Conservation (phyloP, 2,888 invertebrate species). For the Dasysyrphus albostriatus region DNA sequence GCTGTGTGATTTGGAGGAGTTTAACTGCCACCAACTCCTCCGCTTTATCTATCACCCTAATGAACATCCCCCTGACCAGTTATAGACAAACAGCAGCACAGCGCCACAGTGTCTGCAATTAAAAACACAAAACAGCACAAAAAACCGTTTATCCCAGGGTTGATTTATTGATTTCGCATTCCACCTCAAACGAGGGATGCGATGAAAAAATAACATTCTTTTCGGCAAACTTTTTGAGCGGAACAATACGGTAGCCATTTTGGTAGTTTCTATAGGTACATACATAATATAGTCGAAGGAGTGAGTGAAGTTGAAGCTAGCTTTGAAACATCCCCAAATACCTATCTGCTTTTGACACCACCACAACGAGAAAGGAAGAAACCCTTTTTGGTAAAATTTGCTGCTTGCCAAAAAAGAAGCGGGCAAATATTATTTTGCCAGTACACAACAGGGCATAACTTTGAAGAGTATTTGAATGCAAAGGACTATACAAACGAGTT, state of each 20-base stretch:
- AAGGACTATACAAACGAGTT: slow-evolving; percentile 18
- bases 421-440: slow-evolving; percentile 33
- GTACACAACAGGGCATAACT: neutral
- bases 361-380: slow-evolving; percentile 7
- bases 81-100: slow-evolving; percentile 38
- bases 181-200: slow-evolving; percentile 31
- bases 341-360: slow-evolving; percentile 63
- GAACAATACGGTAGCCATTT: slow-evolving; percentile 63
- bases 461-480: slow-evolving; percentile 38
- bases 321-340: slow-evolving; percentile 37
- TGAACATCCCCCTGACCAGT: slow-evolving; percentile 49
- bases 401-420: slow-evolving; percentile 52
- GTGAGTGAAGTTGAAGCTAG: neutral
- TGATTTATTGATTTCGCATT: slow-evolving; percentile 74
- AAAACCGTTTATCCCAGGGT: slow-evolving; percentile 63
- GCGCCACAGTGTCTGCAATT: slow-evolving; percentile 62
- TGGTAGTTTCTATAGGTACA: slow-evolving; percentile 19
- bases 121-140: slow-evolving; percentile 57
- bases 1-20: slow-evolving; percentile 48
- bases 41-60: slow-evolving; percentile 50
- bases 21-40: slow-evolving; percentile 21
- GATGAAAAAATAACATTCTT: slow-evolving; percentile 48
- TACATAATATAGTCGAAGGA: neutral
- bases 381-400: slow-evolving; percentile 37
- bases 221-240: slow-evolving; percentile 38